phyloP scores from a whole-genome alignment of 1,140 invertebrate genomes.

The Steinernema khuongi region DNA sequence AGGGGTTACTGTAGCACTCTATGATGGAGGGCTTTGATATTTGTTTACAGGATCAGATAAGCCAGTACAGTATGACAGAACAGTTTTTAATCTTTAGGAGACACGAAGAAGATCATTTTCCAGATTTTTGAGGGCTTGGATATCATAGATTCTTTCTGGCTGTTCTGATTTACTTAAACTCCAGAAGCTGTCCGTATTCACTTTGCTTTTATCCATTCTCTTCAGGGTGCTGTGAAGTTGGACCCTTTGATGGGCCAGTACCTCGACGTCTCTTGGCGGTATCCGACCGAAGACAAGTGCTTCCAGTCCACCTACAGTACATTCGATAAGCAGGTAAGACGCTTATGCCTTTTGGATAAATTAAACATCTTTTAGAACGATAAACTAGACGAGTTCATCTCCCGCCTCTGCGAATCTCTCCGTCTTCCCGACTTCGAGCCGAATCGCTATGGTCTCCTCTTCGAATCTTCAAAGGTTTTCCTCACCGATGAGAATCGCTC shows the following conservation, averaged over 20 bases:
- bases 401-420: slow-evolving; percentile 25
- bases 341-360: neutral
- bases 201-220: neutral
- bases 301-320: slow-evolving; percentile 33
- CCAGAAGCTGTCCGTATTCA: neutral
- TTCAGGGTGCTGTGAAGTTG: slow-evolving; percentile 1
- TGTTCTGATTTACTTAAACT: no score
- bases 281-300: neutral
- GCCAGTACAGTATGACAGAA: no score
- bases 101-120: no score
- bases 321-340: slow-evolving; percentile 42
- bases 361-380: slow-evolving; percentile 30
- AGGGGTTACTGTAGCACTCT: no score
- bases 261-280: neutral
- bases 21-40: no score
- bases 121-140: no score
- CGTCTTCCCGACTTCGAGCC: slow-evolving; percentile 24
- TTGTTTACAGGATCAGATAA: no score
- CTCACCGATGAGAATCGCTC: slow-evolving; percentile 43
- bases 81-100: no score
- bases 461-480: slow-evolving; percentile 39
- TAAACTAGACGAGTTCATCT: slow-evolving; percentile 39
- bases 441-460: slow-evolving; percentile 39
- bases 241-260: neutral
- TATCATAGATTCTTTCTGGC: no score